Conservation (phyloP, 2,888 invertebrate species). For the Sussaba pulchella region DNA sequence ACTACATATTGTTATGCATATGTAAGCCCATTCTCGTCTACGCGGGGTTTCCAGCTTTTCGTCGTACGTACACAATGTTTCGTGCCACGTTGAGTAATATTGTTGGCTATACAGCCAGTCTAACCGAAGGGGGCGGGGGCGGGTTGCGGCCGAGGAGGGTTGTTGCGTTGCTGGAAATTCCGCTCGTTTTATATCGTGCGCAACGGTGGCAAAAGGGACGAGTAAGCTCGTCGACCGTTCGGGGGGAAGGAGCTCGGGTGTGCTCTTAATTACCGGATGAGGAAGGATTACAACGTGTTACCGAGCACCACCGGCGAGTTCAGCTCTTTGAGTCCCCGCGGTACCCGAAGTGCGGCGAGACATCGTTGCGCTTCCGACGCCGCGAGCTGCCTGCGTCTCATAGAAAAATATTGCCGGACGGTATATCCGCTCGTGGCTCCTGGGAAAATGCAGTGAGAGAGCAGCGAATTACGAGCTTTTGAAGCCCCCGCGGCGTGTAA, state of each 20-base stretch:
- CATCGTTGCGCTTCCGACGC: slow-evolving; percentile 46
- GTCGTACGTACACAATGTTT: slow-evolving; percentile 21
- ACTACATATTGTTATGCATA: slow-evolving; percentile 4
- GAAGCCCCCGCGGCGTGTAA: slow-evolving; percentile 31
- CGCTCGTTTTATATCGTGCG: slow-evolving; percentile 38
- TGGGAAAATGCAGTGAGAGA: slow-evolving; percentile 48
- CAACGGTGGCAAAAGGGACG: not conserved
- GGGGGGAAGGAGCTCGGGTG: slow-evolving; percentile 43
- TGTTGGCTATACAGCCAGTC: not conserved
- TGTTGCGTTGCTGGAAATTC: slow-evolving; percentile 21
- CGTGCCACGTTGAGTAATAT: slow-evolving; percentile 3
- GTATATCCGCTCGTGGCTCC: slow-evolving; percentile 35
- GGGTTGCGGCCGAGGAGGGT: too few relatives aligned
- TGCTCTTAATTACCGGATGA: slow-evolving; percentile 76
- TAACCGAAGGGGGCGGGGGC: not conserved
- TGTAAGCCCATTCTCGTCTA: slow-evolving; percentile 18
- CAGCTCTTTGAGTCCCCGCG: slow-evolving; percentile 53
- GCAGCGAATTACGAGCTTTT: slow-evolving; percentile 62
- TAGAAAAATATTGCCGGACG: slow-evolving; percentile 72
- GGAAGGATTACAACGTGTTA: slow-evolving; percentile 74
- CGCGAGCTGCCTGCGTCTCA: slow-evolving; percentile 62
- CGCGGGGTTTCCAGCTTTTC: slow-evolving; percentile 25
- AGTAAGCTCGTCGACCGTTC: too few relatives aligned
- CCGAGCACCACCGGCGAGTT: slow-evolving; percentile 41
- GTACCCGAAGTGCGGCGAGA: slow-evolving; percentile 34